Evolutionary conservation across 2,888 invertebrate genomes (phyloP).

Genomic region (Protodeltote pygarga): DNA sequence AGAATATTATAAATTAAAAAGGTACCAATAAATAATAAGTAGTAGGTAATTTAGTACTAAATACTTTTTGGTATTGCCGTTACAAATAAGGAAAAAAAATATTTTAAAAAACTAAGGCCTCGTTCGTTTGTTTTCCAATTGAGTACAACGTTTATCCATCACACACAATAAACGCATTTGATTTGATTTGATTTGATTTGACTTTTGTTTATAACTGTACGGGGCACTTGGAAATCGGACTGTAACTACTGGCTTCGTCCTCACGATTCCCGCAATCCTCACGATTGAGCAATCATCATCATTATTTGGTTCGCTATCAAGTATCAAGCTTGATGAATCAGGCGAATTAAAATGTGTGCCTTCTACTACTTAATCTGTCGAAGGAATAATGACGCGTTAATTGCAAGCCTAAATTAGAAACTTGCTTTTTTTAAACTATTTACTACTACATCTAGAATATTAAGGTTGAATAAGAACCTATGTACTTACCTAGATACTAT

Average conservation of each 20-base stretch:
- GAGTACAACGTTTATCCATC: background rate
- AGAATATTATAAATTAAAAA: too few relatives aligned
- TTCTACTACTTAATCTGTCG: background rate
- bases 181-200: background rate
- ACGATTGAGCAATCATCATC: slow-evolving; percentile 36
- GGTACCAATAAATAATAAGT: too few relatives aligned
- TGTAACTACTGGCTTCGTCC: slow-evolving; percentile 23
- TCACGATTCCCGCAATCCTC: slow-evolving; percentile 18
- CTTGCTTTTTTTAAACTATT: slow-evolving; percentile 15
- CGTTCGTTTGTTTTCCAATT: background rate
- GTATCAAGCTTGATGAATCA: slow-evolving; percentile 1
- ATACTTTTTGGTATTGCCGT: too few relatives aligned
- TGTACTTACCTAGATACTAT: background rate
- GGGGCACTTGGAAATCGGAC: slow-evolving; percentile 7
- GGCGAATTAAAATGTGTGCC: slow-evolving; percentile 9
- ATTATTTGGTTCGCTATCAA: too few relatives aligned
- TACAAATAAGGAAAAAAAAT: too few relatives aligned
- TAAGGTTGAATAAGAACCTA: background rate
- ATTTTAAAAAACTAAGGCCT: too few relatives aligned
- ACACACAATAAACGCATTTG: too few relatives aligned
- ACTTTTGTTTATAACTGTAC: slow-evolving; percentile 26
- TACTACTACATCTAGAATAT: slow-evolving; percentile 15
- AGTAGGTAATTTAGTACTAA: too few relatives aligned
- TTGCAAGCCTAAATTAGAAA: slow-evolving; percentile 3
- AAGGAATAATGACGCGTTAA: slow-evolving; percentile 1